These are phyloP conservation scores for Acridotheres tristis DNA, from an alignment of 2,797 vertebrate genomes.

Conservation along the genomic window DNA sequence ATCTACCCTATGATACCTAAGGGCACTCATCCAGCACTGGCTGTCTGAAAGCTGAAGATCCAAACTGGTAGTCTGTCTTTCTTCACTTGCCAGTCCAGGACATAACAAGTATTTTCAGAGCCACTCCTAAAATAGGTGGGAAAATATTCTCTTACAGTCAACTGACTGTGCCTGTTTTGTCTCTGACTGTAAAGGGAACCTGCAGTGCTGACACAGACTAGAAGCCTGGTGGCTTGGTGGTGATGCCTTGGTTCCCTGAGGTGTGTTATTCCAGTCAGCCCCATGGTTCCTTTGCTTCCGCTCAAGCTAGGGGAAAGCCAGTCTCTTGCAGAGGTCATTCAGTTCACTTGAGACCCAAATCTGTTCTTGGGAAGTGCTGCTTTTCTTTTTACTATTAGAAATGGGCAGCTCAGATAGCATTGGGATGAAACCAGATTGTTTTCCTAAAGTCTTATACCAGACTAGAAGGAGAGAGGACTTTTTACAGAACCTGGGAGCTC, in stretches of 20 bases:
- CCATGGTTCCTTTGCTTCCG: neutral
- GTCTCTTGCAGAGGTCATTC: neutral
- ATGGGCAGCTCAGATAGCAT: neutral
- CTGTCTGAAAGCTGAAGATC: neutral
- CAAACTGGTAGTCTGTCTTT: neutral
- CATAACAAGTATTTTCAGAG: neutral
- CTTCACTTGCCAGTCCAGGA: neutral
- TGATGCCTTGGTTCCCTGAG: neutral
- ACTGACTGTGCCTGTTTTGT: neutral
- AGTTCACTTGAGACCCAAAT: fast-evolving
- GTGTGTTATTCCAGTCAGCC: neutral
- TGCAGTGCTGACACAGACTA: neutral
- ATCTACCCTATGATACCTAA: neutral
- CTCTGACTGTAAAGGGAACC: neutral
- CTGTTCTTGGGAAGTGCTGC: neutral
- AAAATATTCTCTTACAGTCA: neutral
- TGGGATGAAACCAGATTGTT: neutral
- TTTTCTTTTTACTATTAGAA: neutral
- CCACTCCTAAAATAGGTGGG: neutral
- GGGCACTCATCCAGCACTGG: neutral
- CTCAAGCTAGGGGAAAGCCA: neutral
- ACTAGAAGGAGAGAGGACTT: neutral
- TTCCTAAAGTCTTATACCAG: neutral
- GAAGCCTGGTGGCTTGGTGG: neutral
- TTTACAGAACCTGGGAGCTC: neutral